Conservation (phyloP, 2,888 invertebrate species). For the Idaea dimidiata region DNA sequence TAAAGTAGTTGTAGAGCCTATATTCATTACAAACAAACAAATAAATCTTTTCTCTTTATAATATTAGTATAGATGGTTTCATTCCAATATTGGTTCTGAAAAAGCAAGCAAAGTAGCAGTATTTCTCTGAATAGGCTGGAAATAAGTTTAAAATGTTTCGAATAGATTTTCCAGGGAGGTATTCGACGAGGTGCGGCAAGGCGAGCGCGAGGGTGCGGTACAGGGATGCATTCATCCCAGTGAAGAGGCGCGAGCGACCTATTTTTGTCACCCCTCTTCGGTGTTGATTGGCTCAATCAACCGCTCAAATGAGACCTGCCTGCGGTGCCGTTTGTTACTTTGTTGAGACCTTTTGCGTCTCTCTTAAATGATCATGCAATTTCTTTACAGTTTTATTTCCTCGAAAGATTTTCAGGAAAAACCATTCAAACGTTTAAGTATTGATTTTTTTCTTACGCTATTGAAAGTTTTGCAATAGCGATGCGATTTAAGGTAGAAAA, state of each 20-base stretch:
- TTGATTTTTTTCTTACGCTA: no score
- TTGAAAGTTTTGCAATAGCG: no score
- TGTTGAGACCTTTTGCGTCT: background rate
- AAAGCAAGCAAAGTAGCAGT: background rate
- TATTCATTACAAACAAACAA: no score
- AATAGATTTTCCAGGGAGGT: background rate
- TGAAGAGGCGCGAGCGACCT: background rate
- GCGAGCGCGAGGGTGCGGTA: background rate
- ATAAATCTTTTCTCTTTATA: no score
- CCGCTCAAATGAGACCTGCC: constrained; percentile 1
- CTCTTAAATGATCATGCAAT: background rate
- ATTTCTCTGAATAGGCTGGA: background rate
- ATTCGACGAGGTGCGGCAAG: background rate
- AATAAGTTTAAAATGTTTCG: background rate
- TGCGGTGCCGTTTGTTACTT: background rate
- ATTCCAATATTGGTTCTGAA: background rate
- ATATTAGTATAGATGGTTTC: background rate
- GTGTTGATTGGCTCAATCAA: background rate
- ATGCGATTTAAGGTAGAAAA: no score
- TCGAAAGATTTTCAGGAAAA: background rate
- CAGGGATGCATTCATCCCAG: background rate
- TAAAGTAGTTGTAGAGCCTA: no score
- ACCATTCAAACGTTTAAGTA: no score
- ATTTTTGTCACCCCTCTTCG: background rate
- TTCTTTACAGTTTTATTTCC: background rate